Percentiles rank a stretch among this genome's conserved stretches.
phyloP scores from a whole-genome alignment of 2,113 vertebrate species.

The Accipiter cooperii region DNA sequence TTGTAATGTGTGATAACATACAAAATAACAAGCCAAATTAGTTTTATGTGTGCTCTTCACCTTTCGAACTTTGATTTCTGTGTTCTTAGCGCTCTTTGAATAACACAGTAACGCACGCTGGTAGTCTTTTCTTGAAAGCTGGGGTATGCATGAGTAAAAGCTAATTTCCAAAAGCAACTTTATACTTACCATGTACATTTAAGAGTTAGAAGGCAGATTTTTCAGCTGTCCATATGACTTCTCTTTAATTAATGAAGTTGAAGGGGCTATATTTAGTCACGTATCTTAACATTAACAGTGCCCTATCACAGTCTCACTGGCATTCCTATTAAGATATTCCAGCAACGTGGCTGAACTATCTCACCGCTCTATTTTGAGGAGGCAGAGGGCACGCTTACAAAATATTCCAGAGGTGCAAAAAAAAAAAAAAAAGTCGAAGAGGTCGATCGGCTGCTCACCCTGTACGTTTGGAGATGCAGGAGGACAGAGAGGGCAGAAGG shows the following conservation, averaged over 20 bases:
- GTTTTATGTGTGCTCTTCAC: not conserved
- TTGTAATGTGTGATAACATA: not conserved
- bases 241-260: conserved; percentile 13
- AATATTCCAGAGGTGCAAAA: not conserved
- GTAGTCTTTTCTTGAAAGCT: not conserved
- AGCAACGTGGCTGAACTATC: not conserved
- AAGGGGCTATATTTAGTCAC: not conserved
- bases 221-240: not conserved
- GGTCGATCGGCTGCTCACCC: not conserved
- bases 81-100: not conserved
- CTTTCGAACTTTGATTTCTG: not conserved
- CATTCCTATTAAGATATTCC: not conserved
- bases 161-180: not conserved
- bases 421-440: not conserved
- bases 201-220: not conserved
- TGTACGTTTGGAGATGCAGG: not conserved
- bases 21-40: not conserved
- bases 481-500: not conserved
- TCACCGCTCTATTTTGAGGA: not conserved
- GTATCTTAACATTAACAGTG: not conserved
- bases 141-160: not conserved
- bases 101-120: not conserved
- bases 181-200: not conserved
- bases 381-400: not conserved
- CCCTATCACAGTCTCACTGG: not conserved